Evolutionary conservation across 1,140 invertebrate genomes (phyloP).

Genomic region (Amyelois transitella): DNA sequence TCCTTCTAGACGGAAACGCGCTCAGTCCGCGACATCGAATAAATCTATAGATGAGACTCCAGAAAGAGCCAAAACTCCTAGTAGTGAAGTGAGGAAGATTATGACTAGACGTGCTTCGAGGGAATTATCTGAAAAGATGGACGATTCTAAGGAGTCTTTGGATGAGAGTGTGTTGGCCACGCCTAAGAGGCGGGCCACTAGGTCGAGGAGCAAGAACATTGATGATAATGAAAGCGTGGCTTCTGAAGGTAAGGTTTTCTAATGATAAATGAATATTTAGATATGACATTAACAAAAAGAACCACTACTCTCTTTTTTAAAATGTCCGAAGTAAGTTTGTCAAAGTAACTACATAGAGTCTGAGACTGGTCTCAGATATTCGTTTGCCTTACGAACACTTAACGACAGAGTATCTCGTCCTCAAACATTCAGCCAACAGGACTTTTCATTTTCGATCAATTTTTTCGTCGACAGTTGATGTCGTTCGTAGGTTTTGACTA

Average conservation of each 20-base stretch:
- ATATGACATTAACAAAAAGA: too few species aligned
- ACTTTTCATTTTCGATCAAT: too few species aligned
- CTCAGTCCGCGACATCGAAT: slow-evolving; percentile 36
- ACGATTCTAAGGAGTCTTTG: slow-evolving; percentile 23
- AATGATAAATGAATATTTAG: too few species aligned
- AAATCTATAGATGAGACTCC: slow-evolving; percentile 30
- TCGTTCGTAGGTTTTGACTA: too few species aligned
- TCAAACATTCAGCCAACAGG: too few species aligned
- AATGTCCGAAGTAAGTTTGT: too few species aligned
- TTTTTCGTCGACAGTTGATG: too few species aligned
- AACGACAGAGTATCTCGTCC: too few species aligned
- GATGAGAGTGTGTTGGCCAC: slow-evolving; percentile 35
- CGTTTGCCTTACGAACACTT: too few species aligned
- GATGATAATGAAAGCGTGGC: slow-evolving; percentile 50
- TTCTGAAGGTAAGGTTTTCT: slow-evolving; percentile 23
- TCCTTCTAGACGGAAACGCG: slow-evolving; percentile 29
- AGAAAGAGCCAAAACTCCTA: slow-evolving; percentile 40
- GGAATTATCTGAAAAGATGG: slow-evolving; percentile 39
- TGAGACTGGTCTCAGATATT: too few species aligned
- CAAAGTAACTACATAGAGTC: too few species aligned
- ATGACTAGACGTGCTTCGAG: slow-evolving; percentile 48
- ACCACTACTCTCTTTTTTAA: too few species aligned
- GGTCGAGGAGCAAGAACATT: slow-evolving; percentile 41
- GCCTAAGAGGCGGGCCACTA: slow-evolving; percentile 37
- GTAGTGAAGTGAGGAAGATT: slow-evolving; percentile 46